Conservation (phyloP, 2,888 invertebrate species). For the Xylota segnis region DNA sequence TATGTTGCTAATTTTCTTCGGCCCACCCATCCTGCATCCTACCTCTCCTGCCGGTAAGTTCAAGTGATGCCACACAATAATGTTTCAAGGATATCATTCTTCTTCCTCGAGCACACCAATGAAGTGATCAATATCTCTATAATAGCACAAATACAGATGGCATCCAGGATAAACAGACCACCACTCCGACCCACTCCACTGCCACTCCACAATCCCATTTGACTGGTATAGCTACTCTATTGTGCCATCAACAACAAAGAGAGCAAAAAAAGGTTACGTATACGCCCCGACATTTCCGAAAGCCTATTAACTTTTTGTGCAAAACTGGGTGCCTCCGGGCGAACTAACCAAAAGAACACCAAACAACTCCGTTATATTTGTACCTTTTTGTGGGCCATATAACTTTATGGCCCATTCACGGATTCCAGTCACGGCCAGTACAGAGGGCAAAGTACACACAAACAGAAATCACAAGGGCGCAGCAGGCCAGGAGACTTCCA, state of each 20-base stretch:
- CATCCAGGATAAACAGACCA: not conserved
- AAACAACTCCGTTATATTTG: conserved; percentile 5
- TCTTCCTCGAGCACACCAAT: not conserved
- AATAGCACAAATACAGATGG: conserved; percentile 16
- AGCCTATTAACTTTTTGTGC: conserved; percentile 11
- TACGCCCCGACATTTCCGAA: conserved; percentile 24
- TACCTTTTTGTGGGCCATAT: conserved; percentile 33
- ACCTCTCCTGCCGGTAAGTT: not conserved
- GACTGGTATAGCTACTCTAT: conserved; percentile 10
- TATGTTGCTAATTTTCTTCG: conserved; percentile 24
- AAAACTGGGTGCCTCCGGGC: not conserved
- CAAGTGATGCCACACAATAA: conserved; percentile 6
- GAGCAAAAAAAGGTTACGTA: conserved; percentile 39
- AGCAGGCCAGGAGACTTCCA: not conserved
- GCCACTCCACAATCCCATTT: not conserved
- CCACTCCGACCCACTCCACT: not conserved
- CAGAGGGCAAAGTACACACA: conserved; percentile 4
- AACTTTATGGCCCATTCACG: conserved; percentile 30
- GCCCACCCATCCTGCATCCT: not conserved
- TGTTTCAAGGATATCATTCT: conserved; percentile 4
- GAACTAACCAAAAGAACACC: not conserved
- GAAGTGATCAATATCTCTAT: conserved; percentile 14
- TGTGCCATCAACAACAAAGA: not conserved
- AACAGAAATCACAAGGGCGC: not conserved
- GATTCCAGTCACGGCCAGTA: conserved; percentile 54